Conservation (phyloP, 1,140 invertebrate genomes). For the Drosophila pallidifrons region DNA sequence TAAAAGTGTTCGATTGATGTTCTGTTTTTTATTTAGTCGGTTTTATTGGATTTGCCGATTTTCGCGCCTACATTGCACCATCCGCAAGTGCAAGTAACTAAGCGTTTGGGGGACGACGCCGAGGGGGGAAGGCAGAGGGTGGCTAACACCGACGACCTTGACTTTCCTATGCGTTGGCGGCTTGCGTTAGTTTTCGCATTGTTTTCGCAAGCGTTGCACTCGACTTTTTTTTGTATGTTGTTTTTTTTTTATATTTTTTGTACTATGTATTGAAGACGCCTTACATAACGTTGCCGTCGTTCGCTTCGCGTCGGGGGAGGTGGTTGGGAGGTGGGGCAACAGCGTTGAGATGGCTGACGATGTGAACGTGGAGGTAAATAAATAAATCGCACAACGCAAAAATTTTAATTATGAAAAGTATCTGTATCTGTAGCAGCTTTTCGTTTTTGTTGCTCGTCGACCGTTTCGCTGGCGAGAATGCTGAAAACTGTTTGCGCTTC, state of each 20-base stretch:
- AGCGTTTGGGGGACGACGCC: background rate
- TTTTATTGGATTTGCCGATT: constrained; percentile 17
- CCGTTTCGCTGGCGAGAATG: constrained; percentile 76
- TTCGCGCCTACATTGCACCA: constrained; percentile 61
- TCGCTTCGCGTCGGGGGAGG: constrained; percentile 28
- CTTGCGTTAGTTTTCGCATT: constrained; percentile 42
- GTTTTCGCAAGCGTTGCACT: constrained; percentile 44
- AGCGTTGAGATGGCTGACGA: background rate
- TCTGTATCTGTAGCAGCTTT: constrained; percentile 38
- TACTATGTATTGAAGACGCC: constrained; percentile 33
- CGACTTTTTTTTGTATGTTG: constrained; percentile 9
- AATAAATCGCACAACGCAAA: constrained; percentile 70
- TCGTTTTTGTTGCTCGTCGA: constrained; percentile 44
- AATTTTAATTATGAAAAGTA: constrained; percentile 77
- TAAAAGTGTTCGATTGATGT: constrained; percentile 16
- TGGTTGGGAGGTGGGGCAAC: background rate
- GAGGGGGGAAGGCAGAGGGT: constrained; percentile 8
- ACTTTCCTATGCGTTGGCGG: constrained; percentile 66
- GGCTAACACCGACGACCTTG: constrained; percentile 59
- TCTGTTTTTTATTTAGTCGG: no score
- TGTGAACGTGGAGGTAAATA: constrained; percentile 59
- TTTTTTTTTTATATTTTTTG: background rate
- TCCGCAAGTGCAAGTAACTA: constrained; percentile 50
- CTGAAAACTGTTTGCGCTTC: constrained; percentile 52
- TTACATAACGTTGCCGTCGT: constrained; percentile 68